These are phyloP conservation scores for Callorhinus ursinus DNA, from an alignment of 2,113 vertebrate genomes.

Conservation along the genomic window DNA sequence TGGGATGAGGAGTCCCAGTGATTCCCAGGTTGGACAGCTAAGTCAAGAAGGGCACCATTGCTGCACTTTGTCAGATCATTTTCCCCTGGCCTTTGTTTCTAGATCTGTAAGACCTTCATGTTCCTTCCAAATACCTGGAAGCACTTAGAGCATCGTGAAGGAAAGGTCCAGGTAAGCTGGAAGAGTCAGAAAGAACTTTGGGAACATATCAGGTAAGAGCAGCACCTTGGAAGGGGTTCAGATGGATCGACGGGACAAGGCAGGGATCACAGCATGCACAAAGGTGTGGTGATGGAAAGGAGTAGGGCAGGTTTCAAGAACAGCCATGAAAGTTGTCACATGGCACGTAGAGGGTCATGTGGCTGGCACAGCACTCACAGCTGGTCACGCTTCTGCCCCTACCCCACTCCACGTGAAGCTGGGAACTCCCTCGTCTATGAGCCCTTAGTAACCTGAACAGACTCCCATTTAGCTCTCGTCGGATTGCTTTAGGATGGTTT, in stretches of 20 bases:
- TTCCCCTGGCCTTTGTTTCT: not conserved
- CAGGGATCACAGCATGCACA: rapidly evolving
- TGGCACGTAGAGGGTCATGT: not conserved
- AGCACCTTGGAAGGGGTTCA: not conserved
- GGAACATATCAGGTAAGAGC: not conserved
- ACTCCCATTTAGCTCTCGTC: not conserved
- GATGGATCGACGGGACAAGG: not conserved
- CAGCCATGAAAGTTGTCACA: not conserved
- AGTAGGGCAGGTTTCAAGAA: not conserved
- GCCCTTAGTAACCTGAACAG: not conserved
- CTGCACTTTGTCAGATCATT: not conserved
- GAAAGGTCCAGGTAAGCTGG: not conserved
- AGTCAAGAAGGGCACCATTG: rapidly evolving
- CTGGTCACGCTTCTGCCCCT: not conserved
- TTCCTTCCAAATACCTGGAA: not conserved
- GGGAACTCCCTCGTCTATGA: not conserved
- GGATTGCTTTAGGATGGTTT: not conserved
- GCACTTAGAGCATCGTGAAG: not conserved
- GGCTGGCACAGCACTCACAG: not conserved
- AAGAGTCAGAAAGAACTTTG: not conserved
- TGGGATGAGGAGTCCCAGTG: not conserved
- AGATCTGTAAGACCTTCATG: not conserved
- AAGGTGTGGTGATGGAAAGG: rapidly evolving
- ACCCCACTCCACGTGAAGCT: no score
- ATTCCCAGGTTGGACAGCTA: not conserved